Conservation (phyloP, 2,797 vertebrate species). For the Coreius guichenoti region DNA sequence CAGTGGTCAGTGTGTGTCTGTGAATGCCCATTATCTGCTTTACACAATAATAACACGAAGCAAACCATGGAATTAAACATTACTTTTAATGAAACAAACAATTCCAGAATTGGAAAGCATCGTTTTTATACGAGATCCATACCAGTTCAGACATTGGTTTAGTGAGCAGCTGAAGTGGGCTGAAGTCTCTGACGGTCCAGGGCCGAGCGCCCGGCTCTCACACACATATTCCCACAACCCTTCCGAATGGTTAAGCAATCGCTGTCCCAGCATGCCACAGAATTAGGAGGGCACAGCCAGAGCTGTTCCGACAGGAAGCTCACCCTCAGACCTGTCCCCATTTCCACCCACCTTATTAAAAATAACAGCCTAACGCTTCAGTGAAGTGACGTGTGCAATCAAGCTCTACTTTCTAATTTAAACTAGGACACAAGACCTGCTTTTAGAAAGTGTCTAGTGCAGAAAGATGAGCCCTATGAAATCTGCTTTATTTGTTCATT, state of each 20-base stretch:
- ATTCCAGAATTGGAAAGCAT: too few relatives aligned
- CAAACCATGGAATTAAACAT: background rate
- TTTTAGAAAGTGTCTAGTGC: background rate
- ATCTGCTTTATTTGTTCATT: background rate
- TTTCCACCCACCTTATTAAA: slow-evolving; percentile 17
- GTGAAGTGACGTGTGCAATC: background rate
- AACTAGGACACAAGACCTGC: background rate
- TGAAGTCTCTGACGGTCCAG: background rate
- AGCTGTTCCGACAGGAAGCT: slow-evolving; percentile 34
- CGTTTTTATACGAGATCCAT: too few relatives aligned
- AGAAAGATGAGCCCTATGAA: background rate
- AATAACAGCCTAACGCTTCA: background rate
- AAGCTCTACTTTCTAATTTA: background rate
- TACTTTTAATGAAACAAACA: too few relatives aligned
- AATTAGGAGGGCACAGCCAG: slow-evolving; percentile 1
- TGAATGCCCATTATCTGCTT: background rate
- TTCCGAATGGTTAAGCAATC: slow-evolving; percentile 83
- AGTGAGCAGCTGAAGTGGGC: background rate
- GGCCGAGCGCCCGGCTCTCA: background rate
- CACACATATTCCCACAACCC: slow-evolving; percentile 78
- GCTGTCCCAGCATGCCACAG: slow-evolving; percentile 53
- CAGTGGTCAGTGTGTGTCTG: background rate
- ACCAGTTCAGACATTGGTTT: background rate
- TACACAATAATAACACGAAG: background rate
- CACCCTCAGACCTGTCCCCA: slow-evolving; percentile 6